Evolutionary conservation across 2,797 vertebrate species (phyloP).

Genomic region (Anisognathus igniventris): DNA sequence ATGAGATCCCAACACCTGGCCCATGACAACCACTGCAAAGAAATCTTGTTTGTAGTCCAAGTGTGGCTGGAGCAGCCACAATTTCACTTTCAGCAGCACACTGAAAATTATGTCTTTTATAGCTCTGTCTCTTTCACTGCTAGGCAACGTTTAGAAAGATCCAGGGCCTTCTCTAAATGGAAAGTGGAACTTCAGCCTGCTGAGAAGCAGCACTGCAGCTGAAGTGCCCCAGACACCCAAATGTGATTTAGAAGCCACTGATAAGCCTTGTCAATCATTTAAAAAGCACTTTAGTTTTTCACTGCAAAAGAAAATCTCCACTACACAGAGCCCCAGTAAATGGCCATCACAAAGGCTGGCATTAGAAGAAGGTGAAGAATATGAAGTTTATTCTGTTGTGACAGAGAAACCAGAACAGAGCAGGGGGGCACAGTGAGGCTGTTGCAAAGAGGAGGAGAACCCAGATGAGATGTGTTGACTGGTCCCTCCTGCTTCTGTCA

Average conservation of each 20-base stretch:
- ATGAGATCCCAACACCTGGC: neutral
- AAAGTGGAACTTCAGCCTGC: constrained; percentile 32
- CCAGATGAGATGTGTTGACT: neutral
- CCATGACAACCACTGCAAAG: neutral
- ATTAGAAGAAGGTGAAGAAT: constrained; percentile 1
- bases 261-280: constrained; percentile 7
- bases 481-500: neutral
- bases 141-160: constrained; percentile 54
- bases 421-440: constrained; percentile 1
- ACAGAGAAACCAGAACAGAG: constrained; percentile 35
- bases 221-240: constrained; percentile 8
- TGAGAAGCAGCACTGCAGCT: neutral
- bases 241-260: constrained; percentile 20
- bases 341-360: neutral
- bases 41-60: neutral
- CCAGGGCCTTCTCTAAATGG: constrained; percentile 38
- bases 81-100: neutral
- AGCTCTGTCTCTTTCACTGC: constrained; percentile 24
- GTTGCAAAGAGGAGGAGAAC: neutral
- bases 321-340: neutral
- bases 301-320: neutral
- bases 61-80: neutral
- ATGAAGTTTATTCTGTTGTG: constrained; percentile 19
- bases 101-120: neutral
- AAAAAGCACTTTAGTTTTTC: constrained; percentile 24